Evolutionary conservation across 2,797 vertebrate genomes (phyloP).

Genomic region (Sparus aurata): DNA sequence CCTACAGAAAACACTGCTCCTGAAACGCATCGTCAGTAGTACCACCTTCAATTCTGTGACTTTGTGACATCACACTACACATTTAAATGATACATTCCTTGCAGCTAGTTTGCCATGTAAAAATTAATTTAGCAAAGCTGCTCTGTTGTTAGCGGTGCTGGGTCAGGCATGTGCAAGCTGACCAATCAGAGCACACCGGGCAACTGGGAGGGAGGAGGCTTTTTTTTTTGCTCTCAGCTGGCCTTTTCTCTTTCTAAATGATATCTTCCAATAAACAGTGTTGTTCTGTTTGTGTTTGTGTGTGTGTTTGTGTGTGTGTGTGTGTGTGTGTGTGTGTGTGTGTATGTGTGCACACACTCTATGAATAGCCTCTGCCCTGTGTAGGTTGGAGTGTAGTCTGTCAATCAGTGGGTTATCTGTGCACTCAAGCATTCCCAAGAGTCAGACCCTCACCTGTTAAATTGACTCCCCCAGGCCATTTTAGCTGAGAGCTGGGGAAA

Average conservation of each 20-base stretch:
- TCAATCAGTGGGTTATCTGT: constrained; percentile 70
- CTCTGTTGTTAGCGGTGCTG: too few relatives aligned
- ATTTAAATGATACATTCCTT: too few relatives aligned
- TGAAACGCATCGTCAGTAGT: too few relatives aligned
- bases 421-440: constrained; percentile 58
- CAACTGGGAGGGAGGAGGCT: not conserved
- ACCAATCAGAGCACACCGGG: too few relatives aligned
- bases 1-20: too few relatives aligned
- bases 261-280: not conserved
- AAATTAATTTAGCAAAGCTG: too few relatives aligned
- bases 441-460: constrained; percentile 65
- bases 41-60: too few relatives aligned
- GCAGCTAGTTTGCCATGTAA: too few relatives aligned
- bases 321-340: constrained; percentile 7
- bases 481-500: constrained; percentile 29
- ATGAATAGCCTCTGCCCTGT: constrained; percentile 29
- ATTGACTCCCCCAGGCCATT: constrained; percentile 65
- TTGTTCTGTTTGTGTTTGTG: constrained; percentile 25
- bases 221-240: constrained; percentile 5
- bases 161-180: too few relatives aligned
- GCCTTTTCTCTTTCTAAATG: constrained; percentile 4
- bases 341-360: not conserved
- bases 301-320: constrained; percentile 7
- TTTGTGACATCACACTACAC: too few relatives aligned
- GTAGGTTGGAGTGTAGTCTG: constrained; percentile 53